Conservation (phyloP, 2,797 vertebrate species). For the Microctenopoma stevenorrisi region DNA sequence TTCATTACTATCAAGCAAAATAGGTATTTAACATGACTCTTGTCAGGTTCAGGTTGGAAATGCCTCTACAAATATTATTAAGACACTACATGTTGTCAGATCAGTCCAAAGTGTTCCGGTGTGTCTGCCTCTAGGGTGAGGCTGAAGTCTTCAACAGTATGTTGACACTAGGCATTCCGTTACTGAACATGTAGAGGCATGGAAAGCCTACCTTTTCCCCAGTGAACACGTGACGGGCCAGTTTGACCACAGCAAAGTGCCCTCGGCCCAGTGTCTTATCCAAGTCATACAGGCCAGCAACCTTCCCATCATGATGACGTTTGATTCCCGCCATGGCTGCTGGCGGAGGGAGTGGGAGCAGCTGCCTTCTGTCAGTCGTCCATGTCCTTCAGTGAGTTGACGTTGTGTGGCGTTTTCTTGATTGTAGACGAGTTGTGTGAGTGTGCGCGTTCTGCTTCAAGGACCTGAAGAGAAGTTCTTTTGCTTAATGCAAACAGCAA, state of each 20-base stretch:
- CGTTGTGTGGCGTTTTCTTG: conserved; percentile 8
- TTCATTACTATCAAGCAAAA: not conserved
- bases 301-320: conserved; percentile 96
- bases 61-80: not conserved
- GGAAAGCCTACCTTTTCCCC: conserved; percentile 88
- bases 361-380: conserved; percentile 64
- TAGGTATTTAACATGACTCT: not conserved
- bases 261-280: conserved; percentile 98
- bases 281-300: conserved; percentile 97
- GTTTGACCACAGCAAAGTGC: conserved; percentile 98
- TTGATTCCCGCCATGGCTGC: conserved; percentile 94
- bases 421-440: not conserved
- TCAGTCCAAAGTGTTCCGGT: not conserved
- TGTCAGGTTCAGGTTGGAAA: not conserved
- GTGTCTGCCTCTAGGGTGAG: conserved; percentile 20
- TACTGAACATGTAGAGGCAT: conserved; percentile 1
- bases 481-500: not conserved
- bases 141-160: not conserved
- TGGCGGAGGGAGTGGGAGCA: conserved; percentile 22
- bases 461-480: not conserved
- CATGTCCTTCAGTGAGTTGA: conserved; percentile 47
- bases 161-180: conserved; percentile 1
- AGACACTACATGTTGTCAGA: not conserved
- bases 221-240: conserved; percentile 97
- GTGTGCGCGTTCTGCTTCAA: not conserved